Evolutionary conservation across 92 coral and sea anemone genomes (phyloP), one percentile per base, ranked within the genome.

Genomic region (Palythoa caribaeorum): DNA sequence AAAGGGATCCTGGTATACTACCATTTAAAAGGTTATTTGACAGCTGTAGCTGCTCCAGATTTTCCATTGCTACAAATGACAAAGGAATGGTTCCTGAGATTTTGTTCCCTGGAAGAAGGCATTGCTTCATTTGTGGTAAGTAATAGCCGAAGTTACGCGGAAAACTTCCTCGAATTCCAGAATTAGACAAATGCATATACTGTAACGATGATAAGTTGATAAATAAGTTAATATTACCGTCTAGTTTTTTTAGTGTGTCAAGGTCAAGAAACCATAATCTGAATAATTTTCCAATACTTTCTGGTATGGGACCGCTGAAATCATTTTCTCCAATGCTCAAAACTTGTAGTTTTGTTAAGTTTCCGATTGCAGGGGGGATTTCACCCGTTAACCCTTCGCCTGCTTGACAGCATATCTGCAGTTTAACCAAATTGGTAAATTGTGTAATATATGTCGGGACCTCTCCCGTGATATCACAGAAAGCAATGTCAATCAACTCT

Each of bases 401-500:
- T 78, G 50, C 40, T 77, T 93, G 96, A 71, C 96, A 88, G 73
- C 98, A 91, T 1, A 95, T 57, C 62, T 95, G 93, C 6, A 95
- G 71, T 69, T 92, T 93, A 20, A 86, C 94, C n/a, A 28, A 88
- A 84, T 63, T 77, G 8, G 68, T 54, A 12, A 77, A 47, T 19
- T 76, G 80, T 48, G 80, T 76, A 35, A 77, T 6, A 12, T 53
- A 53, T 63, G 35, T 17, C 9, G 89, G 89, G 39, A 86, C 50
- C 9, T 1, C 52, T 9, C 98, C 98, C 54, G 87, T 79, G 8
- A 94, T 69, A 10, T 80, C 74, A 65, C 91, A 87, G 65, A 89
- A 94, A 12, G 94, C 84, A 6, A 96, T 40, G 44, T 75, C 83
- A 52, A 92, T 44, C 14, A 92, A 87, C 14, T 90, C 73, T n/a